Percentiles rank a stretch among this genome's conserved stretches.
phyloP scores from a whole-genome alignment of 2,113 vertebrate genomes.

The mouse (Mus musculus) region DNA sequence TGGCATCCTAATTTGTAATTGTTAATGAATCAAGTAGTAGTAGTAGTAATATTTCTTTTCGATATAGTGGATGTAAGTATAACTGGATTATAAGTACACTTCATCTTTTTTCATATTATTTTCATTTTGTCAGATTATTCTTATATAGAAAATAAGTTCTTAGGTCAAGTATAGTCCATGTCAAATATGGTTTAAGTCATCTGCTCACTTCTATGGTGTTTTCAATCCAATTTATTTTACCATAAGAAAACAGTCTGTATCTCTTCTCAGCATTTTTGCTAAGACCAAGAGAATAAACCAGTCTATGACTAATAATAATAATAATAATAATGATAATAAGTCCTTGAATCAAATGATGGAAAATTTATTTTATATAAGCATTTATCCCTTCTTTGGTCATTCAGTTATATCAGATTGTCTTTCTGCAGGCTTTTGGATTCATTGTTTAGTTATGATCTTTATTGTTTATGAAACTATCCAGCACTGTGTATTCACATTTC shows the following conservation, averaged over 20 bases:
- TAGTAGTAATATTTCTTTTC: neutral
- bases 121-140: neutral
- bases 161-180: neutral
- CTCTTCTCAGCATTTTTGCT: no score
- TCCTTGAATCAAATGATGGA: neutral
- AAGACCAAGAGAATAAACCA: neutral
- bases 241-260: neutral
- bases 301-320: neutral
- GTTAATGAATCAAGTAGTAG: neutral
- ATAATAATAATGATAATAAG: neutral
- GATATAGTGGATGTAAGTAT: neutral
- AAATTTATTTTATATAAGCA: neutral
- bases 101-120: neutral
- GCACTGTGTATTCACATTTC: no score
- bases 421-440: neutral
- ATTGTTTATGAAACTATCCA: neutral
- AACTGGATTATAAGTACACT: neutral
- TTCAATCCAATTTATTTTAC: neutral
- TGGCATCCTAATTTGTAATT: no score
- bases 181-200: neutral
- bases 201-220: neutral
- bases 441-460: neutral
- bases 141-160: neutral
- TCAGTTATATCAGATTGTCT: neutral
- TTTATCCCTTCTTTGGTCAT: neutral